These are phyloP conservation scores for Tortricodes alternella DNA, from an alignment of 2,888 invertebrate genomes.

Conservation along the genomic window DNA sequence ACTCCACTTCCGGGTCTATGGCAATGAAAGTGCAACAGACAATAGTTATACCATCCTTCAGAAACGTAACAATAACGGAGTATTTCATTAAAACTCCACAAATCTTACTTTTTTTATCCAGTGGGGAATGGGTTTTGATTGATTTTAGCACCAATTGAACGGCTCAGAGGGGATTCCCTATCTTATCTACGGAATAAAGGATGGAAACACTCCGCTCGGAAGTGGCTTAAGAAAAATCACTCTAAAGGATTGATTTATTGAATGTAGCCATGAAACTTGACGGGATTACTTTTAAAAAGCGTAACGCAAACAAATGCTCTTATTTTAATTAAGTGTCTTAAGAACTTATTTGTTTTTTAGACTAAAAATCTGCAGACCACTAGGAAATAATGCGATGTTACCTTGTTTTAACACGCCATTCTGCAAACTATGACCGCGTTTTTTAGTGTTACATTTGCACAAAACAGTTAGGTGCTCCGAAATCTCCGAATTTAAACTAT, in stretches of 20 bases:
- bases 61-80: background rate
- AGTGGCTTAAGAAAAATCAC: constrained; percentile 25
- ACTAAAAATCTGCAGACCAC: too few relatives aligned
- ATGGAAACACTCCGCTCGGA: constrained; percentile 22
- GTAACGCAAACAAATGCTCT: background rate
- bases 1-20: too few relatives aligned
- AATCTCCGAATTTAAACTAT: too few relatives aligned
- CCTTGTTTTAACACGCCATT: too few relatives aligned
- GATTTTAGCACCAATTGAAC: constrained; percentile 31
- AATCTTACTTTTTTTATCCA: constrained; percentile 15
- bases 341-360: too few relatives aligned
- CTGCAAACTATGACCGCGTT: too few relatives aligned
- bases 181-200: constrained; percentile 32
- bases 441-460: too few relatives aligned
- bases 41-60: background rate
- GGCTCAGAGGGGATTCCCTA: constrained; percentile 18
- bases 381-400: too few relatives aligned
- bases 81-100: constrained; percentile 9
- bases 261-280: background rate
- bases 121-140: constrained; percentile 26
- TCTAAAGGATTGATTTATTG: constrained; percentile 25
- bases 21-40: background rate
- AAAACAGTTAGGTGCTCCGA: too few relatives aligned
- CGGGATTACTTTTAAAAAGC: background rate
- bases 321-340: background rate